Evolutionary conservation across 2,113 vertebrate genomes (phyloP), one percentile per base, ranked within the genome.

Genomic region (Rhegmatorhina hoffmannsi): DNA sequence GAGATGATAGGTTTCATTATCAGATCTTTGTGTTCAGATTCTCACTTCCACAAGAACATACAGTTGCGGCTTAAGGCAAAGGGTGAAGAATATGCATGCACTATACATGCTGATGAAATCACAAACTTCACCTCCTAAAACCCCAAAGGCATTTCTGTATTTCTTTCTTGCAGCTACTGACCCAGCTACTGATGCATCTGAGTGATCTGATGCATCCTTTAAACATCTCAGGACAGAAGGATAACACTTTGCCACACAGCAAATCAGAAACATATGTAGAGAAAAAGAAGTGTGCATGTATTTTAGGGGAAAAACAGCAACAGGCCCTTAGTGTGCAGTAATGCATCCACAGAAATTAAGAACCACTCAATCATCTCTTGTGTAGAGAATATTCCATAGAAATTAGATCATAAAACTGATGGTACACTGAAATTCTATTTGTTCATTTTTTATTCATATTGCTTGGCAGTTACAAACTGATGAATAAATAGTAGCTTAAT

Each of bases 91-190:
- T 2, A 8, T 11, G 29, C 17, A 29, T 0, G 0, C 5, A 14
- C 49, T 66, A 46, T 9, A 70, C 29, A 44, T 26, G 52, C 52
- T 67, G 59, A 58, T 31, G 26, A 34, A 87, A 70, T 21, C 4
- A 1, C 23, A 73, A 23, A 21, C 56, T 29, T 87, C n/a, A 26
- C 29, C 38, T 85, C 67, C 66, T 64, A 75, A 63, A 87, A 67
- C 52, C 52, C 75, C 1, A 2, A 84, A 82, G 21, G 14, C 26
- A 43, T 87, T 50, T 62, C 60, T 84, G 15, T 17, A 64, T 55
- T 81, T 78, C 50, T 68, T 91, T 91, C 40, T 84, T 89, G 52
- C 26, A 84, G 43, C 29, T 58, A 84, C 47, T 86, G 76, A 73
- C 64, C 31, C 18, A 58, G 11, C 50, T 20, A 17, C 58, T 26